These are phyloP conservation scores for Bos indicus DNA, from an alignment of 2,113 vertebrate species.

Conservation along the genomic window DNA sequence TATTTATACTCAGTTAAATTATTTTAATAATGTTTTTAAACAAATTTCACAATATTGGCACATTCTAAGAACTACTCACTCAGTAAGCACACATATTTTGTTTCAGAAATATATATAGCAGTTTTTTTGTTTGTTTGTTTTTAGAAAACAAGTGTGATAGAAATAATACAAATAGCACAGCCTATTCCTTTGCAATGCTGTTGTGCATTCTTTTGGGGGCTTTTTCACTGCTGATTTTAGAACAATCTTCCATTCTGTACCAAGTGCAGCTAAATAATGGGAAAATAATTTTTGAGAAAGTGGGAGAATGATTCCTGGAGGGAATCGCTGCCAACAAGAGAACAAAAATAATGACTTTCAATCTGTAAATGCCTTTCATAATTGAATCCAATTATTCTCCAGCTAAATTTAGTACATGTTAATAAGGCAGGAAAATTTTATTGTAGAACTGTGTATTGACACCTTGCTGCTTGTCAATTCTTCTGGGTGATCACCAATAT, in stretches of 20 bases:
- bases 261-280: background rate
- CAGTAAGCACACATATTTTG: background rate
- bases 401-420: background rate
- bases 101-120: background rate
- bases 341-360: conserved; percentile 4
- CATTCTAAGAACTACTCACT: background rate
- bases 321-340: background rate
- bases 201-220: background rate
- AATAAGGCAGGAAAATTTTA: background rate
- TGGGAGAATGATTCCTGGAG: background rate
- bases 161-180: background rate
- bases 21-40: background rate
- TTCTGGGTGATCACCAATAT: background rate
- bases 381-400: background rate
- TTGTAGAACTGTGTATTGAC: background rate
- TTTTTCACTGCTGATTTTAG: background rate
- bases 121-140: background rate
- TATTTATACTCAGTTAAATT: background rate
- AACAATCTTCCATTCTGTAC: background rate
- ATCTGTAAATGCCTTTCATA: background rate
- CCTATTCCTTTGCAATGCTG: background rate
- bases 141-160: background rate
- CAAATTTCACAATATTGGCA: background rate
- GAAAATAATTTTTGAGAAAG: background rate
- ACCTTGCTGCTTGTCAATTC: background rate